phyloP scores from a whole-genome alignment of 2,113 vertebrate species.

The Paralichthys olivaceus region DNA sequence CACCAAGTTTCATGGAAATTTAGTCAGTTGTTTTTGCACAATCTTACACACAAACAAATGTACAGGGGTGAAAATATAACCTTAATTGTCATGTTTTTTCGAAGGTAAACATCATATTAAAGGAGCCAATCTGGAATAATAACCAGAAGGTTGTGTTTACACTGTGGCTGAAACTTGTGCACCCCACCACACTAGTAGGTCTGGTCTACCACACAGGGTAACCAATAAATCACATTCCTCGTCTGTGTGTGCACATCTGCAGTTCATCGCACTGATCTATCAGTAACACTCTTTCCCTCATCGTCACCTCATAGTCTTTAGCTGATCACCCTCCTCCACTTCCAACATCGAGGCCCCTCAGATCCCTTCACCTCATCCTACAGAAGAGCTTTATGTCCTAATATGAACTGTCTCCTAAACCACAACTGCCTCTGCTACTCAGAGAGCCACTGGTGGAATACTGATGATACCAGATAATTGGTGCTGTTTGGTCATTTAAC shows the following conservation, averaged over 20 bases:
- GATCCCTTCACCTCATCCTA: slow-evolving; percentile 48
- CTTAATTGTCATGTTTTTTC: too few species aligned
- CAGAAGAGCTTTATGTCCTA: slow-evolving; percentile 55
- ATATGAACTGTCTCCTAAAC: slow-evolving; percentile 53
- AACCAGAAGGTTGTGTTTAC: background rate
- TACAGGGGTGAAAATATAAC: too few species aligned
- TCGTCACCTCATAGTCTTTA: slow-evolving; percentile 48
- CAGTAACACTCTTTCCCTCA: slow-evolving; percentile 54
- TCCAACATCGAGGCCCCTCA: slow-evolving; percentile 35
- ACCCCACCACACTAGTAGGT: background rate
- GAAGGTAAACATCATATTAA: background rate
- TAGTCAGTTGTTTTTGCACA: too few species aligned
- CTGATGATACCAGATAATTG: slow-evolving; percentile 43
- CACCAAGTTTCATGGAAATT: too few species aligned
- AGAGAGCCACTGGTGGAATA: slow-evolving; percentile 2
- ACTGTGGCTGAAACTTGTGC: background rate
- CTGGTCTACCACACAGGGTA: background rate
- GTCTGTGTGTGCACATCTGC: slow-evolving; percentile 23
- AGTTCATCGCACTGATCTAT: slow-evolving; percentile 33
- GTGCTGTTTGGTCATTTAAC: slow-evolving; percentile 22
- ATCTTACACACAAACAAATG: too few species aligned
- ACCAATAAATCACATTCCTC: background rate
- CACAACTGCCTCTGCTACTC: slow-evolving; percentile 19
- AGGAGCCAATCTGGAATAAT: background rate
- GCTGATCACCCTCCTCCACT: slow-evolving; percentile 49